phyloP scores from a whole-genome alignment of 2,113 vertebrate species.

The Acanthochromis polyacanthus region DNA sequence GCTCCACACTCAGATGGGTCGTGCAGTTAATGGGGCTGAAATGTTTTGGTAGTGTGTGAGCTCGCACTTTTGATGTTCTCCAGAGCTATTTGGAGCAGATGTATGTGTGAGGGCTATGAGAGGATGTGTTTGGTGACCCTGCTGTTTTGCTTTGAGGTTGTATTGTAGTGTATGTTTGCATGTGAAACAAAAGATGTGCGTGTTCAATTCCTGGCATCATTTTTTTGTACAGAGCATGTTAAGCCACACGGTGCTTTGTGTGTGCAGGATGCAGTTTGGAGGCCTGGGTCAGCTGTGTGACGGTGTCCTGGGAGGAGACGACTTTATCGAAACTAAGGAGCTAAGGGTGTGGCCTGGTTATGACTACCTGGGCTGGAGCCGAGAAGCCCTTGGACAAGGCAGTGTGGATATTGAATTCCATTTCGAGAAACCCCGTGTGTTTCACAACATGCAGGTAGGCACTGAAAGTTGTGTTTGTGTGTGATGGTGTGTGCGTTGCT shows the following conservation, averaged over 20 bases:
- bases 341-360: slow-evolving; percentile 93
- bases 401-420: slow-evolving; percentile 93
- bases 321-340: slow-evolving; percentile 90
- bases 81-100: slow-evolving; percentile 73
- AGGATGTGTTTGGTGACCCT: slow-evolving; percentile 33
- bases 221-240: slow-evolving; percentile 15
- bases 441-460: slow-evolving; percentile 91
- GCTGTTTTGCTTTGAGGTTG: slow-evolving; percentile 28
- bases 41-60: slow-evolving; percentile 82
- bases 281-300: slow-evolving; percentile 93
- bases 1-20: slow-evolving; percentile 63
- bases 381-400: slow-evolving; percentile 82
- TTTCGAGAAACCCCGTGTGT: slow-evolving; percentile 89
- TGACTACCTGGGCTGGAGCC: slow-evolving; percentile 94
- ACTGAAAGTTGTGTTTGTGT: neutral
- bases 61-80: slow-evolving; percentile 75
- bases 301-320: slow-evolving; percentile 90
- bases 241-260: slow-evolving; percentile 17
- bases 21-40: slow-evolving; percentile 79
- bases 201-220: neutral
- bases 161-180: neutral
- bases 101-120: slow-evolving; percentile 18
- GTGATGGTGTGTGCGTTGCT: neutral
- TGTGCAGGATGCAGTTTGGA: slow-evolving; percentile 89
- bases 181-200: no score